A percentile compares a stretch with the other conserved stretches of the same genome.
phyloP scores from a whole-genome alignment of 2,113 vertebrate species.

The Entelurus aequoreus region DNA sequence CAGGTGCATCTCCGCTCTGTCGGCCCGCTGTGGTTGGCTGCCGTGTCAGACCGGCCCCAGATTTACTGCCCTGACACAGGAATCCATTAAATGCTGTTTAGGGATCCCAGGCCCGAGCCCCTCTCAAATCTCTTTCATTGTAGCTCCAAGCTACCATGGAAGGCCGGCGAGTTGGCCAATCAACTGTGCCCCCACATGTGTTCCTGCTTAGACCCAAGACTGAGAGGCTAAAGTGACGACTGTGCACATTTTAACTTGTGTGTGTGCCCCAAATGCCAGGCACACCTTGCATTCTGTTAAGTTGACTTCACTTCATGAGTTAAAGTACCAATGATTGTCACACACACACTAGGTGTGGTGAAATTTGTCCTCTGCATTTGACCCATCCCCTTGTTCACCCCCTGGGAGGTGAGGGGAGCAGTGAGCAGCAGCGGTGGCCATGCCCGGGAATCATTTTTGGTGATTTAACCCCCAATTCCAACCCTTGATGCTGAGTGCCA shows the following conservation, averaged over 20 bases:
- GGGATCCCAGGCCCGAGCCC: constrained; percentile 70
- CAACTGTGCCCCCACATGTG: constrained; percentile 72
- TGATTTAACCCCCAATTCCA: too few species aligned
- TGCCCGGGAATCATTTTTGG: too few species aligned
- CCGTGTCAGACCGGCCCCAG: constrained; percentile 60
- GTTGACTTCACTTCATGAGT: too few species aligned
- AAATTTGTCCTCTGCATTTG: too few species aligned
- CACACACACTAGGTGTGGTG: too few species aligned
- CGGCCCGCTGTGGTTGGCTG: constrained; percentile 51
- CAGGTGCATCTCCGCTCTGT: constrained; percentile 69
- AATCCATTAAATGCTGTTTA: constrained; percentile 83
- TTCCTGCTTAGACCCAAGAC: constrained; percentile 71
- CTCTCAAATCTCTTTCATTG: constrained; percentile 77
- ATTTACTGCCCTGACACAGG: constrained; percentile 80
- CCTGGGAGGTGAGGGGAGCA: too few species aligned
- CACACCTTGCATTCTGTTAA: constrained; percentile 58
- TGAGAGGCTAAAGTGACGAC: constrained; percentile 67
- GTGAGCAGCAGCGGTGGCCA: too few species aligned
- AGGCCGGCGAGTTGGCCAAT: constrained; percentile 59
- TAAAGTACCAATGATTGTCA: too few species aligned
- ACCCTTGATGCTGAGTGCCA: too few species aligned
- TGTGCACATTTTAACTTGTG: constrained; percentile 66
- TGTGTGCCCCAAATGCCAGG: constrained; percentile 58
- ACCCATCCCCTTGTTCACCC: too few species aligned
- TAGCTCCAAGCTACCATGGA: constrained; percentile 70